Evolutionary conservation across 2,888 invertebrate species (phyloP), one percentile per base, ranked within the genome.

Genomic region (Thera britannica): DNA sequence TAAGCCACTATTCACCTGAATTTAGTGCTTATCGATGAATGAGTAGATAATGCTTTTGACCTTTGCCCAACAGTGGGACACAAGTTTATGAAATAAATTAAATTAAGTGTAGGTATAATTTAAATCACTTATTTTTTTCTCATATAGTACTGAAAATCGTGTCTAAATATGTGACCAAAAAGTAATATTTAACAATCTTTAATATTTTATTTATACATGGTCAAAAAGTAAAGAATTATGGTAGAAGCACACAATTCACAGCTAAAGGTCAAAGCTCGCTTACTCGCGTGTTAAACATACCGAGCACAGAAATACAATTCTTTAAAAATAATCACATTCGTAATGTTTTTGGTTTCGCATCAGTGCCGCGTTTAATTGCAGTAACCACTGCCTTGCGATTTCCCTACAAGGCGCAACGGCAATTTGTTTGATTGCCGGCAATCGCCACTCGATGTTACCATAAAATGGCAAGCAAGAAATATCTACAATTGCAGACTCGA

Each of bases 351-450:
- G 75, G 90, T 88, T 83, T 77, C 89, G 87, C 88, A 76, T 86
- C 86, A 83, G 79, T 83, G 83, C 85, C 83, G 90, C 87, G 86
- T 91, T 90, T 92, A 91, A 93, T 92, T 85, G 84, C 58, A 85
- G 46, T 46, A 55, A 62, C 85, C 89, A 87, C 84, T 78, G 79
- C 81, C 77, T 79, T 46, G 48, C 34, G 82, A 87, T 90, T 91
- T 88, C 90, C 90, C 88, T 90, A 87, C 85, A 89, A 82, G 86
- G 83, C 76, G 83, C 82, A 86, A 83, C 84, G 79, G 87, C 87
- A 90, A 92, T 92, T 92, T 89, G 86, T 90, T 88, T 89, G 87
- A 91, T 89, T 90, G 83, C 88, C 80, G 79, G 83, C 89, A 89
- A 90, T 89, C 86, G 86, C 87, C 79, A 83, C 83, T 83, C 83